Base-by-base conservation (phyloP, 2,113 vertebrate genomes). In the Barnardius zonarius region DNA sequence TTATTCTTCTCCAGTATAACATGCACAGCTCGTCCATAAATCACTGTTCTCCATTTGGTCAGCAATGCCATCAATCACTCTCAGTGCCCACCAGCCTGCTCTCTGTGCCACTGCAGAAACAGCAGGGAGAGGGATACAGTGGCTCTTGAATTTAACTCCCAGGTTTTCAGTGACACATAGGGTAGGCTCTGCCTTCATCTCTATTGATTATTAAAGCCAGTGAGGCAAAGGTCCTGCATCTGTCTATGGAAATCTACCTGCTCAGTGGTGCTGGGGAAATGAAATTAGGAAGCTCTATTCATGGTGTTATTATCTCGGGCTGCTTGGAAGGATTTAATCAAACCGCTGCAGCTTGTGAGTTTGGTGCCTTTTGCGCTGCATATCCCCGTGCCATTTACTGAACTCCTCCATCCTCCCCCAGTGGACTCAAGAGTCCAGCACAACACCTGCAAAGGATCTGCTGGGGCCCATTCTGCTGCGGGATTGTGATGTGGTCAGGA, bases 1-100 rank as follows among this genome's bases (percentile, higher is more conserved):
- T 98, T 96, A 95, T 97, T 98, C 96, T 93, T 96, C 75, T 86
- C 73, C 76, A 83, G 82, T 66, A 91, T 35, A 92, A 69, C 86
- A 88, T 77, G 64, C 92, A 82, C 68, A 87, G 83, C 86, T 93
- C 91, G 35, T 92, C 88, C 75, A 91, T 96, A 97, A 97, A 97
- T 96, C 93, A 96, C 76, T 78, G 79, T 96, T 95, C 87, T 77
- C 94, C 63, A 31, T 93, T 86, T 94, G 77, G 89, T 96, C 88
- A 96, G 92, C 72, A 90, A 49, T 46, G 41, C 48, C 84, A 93
- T 96, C 87, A 76, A 70, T 95, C 95, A 91, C 44, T 54, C 75
- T 66, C 78, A 24, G 49, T 86, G 51, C 72, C 86, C 80, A 95
- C 86, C 64, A 92, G 54, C 63, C 63, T 92, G 67, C 52, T 86